Base-by-base conservation (phyloP, 2,888 invertebrate genomes). In the Sinopyrophorus schimmeli region DNA sequence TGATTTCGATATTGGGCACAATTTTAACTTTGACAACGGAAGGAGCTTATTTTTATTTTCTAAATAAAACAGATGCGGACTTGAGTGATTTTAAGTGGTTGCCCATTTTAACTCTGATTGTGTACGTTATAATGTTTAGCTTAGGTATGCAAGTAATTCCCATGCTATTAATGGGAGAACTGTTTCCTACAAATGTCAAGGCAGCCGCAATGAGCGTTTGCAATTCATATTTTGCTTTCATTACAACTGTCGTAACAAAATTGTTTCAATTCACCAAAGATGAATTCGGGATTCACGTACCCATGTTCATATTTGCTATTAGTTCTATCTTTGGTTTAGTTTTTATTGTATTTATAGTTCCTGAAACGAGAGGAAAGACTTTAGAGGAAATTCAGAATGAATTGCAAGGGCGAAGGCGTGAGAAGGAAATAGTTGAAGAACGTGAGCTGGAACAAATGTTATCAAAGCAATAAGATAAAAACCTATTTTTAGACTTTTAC, bases 361-460 rank as follows among this genome's bases (percentile, higher is more conserved):
- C 86, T 1, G 86, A 86, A 71, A 86, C 86, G 1, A 86, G 83
- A 68, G 84, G 84, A 43, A 84, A 84, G 63, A 84, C 83, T 2
- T 77, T 86, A 63, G 77, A 83, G 34, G 79, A 81, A 62, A 86
- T 86, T 61, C 86, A 86, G 65, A 78, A 10, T 80, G 12, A 77
- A 80, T 40, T 73, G 86, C 3, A 76, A 77, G 56, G 34, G n/a
- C n/a, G n/a, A n/a, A n/a, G n/a, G n/a, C n/a, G n/a, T n/a, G n/a
- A n/a, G n/a, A n/a, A n/a, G n/a, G n/a, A n/a, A n/a, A n/a, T n/a
- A n/a, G n/a, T n/a, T n/a, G n/a, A n/a, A n/a, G n/a, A n/a, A n/a
- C n/a, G n/a, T n/a, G n/a, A n/a, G n/a, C n/a, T n/a, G n/a, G n/a
- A n/a, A n/a, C n/a, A n/a, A n/a, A n/a, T n/a, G n/a, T n/a, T n/a